phyloP scores from a whole-genome alignment of 1,140 invertebrate species.

The Bathynomus jamesi region DNA sequence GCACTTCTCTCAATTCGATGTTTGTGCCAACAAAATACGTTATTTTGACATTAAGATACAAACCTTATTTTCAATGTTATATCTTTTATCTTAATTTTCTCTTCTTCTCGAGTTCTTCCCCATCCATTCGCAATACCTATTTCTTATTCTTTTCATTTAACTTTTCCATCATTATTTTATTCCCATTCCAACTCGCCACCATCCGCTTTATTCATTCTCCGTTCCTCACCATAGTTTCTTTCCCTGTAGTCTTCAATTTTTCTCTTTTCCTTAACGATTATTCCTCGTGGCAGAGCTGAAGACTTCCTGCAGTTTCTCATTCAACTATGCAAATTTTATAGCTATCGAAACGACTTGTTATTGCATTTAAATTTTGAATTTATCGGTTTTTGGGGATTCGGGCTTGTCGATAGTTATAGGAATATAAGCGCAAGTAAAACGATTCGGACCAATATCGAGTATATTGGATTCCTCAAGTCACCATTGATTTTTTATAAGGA shows the following conservation, averaged over 20 bases:
- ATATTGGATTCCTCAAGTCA: background rate
- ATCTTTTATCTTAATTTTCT: too few relatives aligned
- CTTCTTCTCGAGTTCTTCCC: background rate
- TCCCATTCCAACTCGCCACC: background rate
- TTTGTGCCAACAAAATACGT: too few relatives aligned
- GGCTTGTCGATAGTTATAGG: background rate
- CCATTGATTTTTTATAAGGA: background rate
- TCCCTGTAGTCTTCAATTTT: too few relatives aligned
- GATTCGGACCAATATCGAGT: background rate
- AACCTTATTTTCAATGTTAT: too few relatives aligned
- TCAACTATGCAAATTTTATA: background rate
- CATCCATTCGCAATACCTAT: background rate
- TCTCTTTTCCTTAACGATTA: background rate
- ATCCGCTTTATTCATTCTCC: background rate
- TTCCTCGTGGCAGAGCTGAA: background rate
- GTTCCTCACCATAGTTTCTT: background rate
- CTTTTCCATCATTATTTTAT: background rate
- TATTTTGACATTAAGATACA: too few relatives aligned
- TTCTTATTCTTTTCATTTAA: background rate
- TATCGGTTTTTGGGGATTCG: background rate
- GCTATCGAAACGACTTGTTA: background rate
- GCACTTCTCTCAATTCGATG: too few relatives aligned
- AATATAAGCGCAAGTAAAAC: background rate
- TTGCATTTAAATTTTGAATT: constrained; percentile 2
- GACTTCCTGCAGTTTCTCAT: background rate